Percentiles rank a stretch among this genome's conserved stretches.
Conservation (phyloP, 2,113 vertebrate species). For the Saccopteryx leptura region DNA sequence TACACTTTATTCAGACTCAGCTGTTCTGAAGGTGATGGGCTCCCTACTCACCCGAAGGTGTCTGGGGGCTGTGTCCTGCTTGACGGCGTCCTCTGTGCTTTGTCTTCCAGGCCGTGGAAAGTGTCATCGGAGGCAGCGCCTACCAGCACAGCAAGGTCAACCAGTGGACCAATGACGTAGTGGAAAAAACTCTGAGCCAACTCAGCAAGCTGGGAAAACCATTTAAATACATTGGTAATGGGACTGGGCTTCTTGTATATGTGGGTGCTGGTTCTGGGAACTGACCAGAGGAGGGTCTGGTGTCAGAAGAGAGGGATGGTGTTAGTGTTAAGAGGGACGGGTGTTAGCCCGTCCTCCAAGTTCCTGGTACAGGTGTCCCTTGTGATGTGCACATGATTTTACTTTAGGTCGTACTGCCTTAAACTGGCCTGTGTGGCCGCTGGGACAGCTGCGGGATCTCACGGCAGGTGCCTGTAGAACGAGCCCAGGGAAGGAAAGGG, state of each 20-base stretch:
- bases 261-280: neutral
- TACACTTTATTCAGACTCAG: accelerated
- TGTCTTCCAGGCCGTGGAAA: conserved; percentile 92
- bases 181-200: conserved; percentile 96
- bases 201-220: conserved; percentile 97
- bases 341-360: neutral
- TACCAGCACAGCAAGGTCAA: conserved; percentile 96
- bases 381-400: accelerated
- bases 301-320: neutral
- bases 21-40: neutral
- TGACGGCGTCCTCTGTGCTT: accelerated
- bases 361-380: neutral
- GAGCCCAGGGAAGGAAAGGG: neutral
- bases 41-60: accelerated
- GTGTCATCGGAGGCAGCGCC: conserved; percentile 93
- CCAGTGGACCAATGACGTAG: conserved; percentile 94
- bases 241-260: neutral
- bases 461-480: neutral
- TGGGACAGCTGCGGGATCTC: accelerated
- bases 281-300: neutral
- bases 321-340: neutral
- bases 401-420: neutral
- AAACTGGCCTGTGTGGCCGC: neutral
- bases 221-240: conserved; percentile 97
- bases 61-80: neutral